These are phyloP conservation scores for Catonia carolina DNA, from an alignment of 2,888 invertebrate species.

Conservation along the genomic window DNA sequence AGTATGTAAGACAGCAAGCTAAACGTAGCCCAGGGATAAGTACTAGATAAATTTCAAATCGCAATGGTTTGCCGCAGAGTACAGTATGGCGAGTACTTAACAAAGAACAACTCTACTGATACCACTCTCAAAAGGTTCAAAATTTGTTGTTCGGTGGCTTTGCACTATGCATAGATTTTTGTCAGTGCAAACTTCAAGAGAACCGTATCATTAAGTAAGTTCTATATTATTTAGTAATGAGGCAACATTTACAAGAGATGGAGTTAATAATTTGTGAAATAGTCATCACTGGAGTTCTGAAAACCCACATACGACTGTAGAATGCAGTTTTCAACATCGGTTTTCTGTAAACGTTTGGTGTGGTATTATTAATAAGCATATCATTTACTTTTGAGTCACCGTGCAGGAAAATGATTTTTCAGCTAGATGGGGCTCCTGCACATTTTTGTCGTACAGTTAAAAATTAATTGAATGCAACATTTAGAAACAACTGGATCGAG, in stretches of 20 bases:
- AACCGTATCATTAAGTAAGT: slow-evolving; percentile 6
- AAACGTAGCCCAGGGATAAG: background rate
- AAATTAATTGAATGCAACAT: background rate
- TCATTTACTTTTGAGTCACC: background rate
- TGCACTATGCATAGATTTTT: slow-evolving; percentile 5
- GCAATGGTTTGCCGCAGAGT: background rate
- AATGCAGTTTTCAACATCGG: background rate
- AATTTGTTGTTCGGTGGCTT: background rate
- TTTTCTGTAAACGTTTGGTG: background rate
- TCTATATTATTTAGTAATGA: slow-evolving; percentile 6
- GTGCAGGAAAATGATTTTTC: background rate
- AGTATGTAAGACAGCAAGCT: slow-evolving; percentile 2
- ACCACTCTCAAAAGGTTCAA: background rate
- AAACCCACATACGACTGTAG: background rate
- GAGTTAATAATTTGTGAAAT: background rate
- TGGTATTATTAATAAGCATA: background rate
- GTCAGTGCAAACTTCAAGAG: slow-evolving; percentile 4
- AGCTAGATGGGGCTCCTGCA: background rate
- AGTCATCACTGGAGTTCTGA: background rate
- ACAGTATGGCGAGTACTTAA: slow-evolving; percentile 7
- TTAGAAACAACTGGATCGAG: background rate
- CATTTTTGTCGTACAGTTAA: background rate
- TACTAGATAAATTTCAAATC: slow-evolving; percentile 1
- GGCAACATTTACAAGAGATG: slow-evolving; percentile 3
- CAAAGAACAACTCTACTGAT: background rate